Evolutionary conservation across 2,888 invertebrate species (phyloP).

Genomic region (Euclidia mi): DNA sequence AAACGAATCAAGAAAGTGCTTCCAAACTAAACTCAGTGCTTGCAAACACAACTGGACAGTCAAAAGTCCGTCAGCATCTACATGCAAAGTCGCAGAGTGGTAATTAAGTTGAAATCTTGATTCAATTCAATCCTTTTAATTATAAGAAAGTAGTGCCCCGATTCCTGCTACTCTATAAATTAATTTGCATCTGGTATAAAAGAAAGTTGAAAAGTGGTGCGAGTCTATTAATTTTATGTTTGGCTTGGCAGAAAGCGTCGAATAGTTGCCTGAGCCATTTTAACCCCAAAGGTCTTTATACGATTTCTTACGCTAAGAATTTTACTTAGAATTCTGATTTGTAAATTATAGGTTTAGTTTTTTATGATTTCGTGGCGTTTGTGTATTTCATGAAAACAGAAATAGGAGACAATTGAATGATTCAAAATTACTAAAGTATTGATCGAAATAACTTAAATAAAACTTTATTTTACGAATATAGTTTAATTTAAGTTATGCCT

Average conservation of each 20-base stretch:
- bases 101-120: constrained; percentile 25
- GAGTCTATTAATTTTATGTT: neutral
- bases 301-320: too few relatives aligned
- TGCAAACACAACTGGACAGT: constrained; percentile 1
- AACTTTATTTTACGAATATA: too few relatives aligned
- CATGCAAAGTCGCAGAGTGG: constrained; percentile 5
- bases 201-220: constrained; percentile 8
- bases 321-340: too few relatives aligned
- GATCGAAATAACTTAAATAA: too few relatives aligned
- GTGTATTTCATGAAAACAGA: too few relatives aligned
- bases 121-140: constrained; percentile 22
- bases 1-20: constrained; percentile 2
- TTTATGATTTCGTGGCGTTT: too few relatives aligned
- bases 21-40: constrained; percentile 1
- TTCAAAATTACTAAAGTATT: too few relatives aligned
- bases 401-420: too few relatives aligned
- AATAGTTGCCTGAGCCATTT: neutral
- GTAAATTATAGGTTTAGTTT: too few relatives aligned
- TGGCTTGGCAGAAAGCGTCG: neutral
- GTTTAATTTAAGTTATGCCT: too few relatives aligned
- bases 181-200: constrained; percentile 10
- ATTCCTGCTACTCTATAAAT: constrained; percentile 11
- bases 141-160: constrained; percentile 11
- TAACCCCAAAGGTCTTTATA: too few relatives aligned
- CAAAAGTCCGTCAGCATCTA: constrained; percentile 2